Base-by-base conservation (phyloP, 2,888 invertebrate species). In the Chrysomela aeneicollis region DNA sequence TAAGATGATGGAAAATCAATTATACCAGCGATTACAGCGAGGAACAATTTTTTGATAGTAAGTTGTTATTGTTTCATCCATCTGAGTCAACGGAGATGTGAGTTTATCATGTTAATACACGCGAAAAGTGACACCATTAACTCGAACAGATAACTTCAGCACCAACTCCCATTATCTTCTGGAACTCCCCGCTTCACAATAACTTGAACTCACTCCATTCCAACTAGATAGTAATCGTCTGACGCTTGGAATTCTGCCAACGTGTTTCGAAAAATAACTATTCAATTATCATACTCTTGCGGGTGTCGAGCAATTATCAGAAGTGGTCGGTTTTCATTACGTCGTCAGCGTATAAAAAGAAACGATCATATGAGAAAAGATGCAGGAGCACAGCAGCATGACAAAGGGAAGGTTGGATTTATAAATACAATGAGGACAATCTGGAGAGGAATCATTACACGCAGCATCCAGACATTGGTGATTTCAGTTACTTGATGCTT, bases 171-270 rank as follows among this genome's bases (percentile, higher is more conserved):
- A 46, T 6, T 57, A 71, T 71, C 37, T 59, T 37, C 71, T 71
- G 73, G 73, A 26, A 46, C 49, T 49, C 22, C 73, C 73, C 73
- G 73, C 73, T 74, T 68, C 72, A 66, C 73, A 74, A 76, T 76
- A 75, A 73, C 74, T 74, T 70, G 73, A 75, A 77, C 72, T 73
- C 76, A 75, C 76, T 70, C 70, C 74, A 73, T 72, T 69, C 71
- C 73, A 75, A 75, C 73, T 75, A 74, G 75, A 78, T 77, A 75
- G 76, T 77, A 77, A 78, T 77, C 75, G 75, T 73, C 72, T 57
- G 22, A 46, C 46, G 42, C 22, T 26, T 57, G 57, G 57, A 57
- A 42, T 22, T 12, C 26, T 57, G 57, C 57, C 57, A 57, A 17
- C 19, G 21, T 71, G 70, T 72, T 72, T 72, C 69, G 70, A 69